These are phyloP conservation scores for Pomacea maculata DNA, from an alignment of 1,140 invertebrate species.

Conservation along the genomic window DNA sequence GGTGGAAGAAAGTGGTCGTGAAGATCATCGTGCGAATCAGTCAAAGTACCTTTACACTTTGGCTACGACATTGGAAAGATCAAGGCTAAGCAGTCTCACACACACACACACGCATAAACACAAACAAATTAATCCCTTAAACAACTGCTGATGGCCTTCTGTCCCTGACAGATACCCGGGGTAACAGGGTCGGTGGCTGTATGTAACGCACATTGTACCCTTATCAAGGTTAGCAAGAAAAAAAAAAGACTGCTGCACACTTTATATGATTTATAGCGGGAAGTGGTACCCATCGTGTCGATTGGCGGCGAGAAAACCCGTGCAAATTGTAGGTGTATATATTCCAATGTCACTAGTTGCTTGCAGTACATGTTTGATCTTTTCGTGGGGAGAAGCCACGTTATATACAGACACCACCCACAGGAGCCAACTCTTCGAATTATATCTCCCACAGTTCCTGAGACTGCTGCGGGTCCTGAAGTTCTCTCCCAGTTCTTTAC, in stretches of 20 bases:
- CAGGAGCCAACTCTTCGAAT: no score
- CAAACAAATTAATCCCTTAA: neutral
- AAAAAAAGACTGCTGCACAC: no score
- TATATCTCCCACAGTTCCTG: no score
- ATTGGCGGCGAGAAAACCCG: no score
- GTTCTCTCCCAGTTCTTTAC: neutral
- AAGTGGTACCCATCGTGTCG: neutral
- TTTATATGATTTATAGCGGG: neutral
- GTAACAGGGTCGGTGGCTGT: neutral
- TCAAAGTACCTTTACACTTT: neutral
- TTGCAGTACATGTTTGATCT: no score
- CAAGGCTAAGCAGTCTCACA: neutral
- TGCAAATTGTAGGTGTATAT: no score
- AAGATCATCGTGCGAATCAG: neutral
- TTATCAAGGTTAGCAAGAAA: neutral
- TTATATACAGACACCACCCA: no score
- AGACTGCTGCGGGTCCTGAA: no score
- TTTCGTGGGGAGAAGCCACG: no score
- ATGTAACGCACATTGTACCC: neutral
- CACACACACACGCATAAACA: constrained; percentile 2
- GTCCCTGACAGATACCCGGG: neutral
- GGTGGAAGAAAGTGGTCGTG: no score
- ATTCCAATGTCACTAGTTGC: no score
- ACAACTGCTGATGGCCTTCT: neutral
- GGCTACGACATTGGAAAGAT: neutral